Evolutionary conservation across 2,797 vertebrate genomes (phyloP).

Genomic region (Tangara arthus): DNA sequence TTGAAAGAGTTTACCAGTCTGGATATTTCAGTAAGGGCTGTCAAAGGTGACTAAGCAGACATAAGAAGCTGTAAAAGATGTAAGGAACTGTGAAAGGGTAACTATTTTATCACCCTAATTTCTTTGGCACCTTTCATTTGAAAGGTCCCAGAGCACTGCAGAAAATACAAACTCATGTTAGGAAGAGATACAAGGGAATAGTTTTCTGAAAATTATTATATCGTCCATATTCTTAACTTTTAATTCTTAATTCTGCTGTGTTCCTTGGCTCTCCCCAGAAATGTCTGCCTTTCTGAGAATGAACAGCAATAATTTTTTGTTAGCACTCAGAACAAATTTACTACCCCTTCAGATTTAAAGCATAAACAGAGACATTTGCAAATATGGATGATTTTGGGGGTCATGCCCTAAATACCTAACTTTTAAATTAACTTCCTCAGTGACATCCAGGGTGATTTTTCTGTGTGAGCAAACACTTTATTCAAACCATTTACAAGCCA

Average conservation of each 20-base stretch:
- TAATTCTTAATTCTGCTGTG: neutral
- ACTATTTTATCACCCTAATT: neutral
- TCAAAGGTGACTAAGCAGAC: neutral
- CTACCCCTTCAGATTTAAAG: accelerated
- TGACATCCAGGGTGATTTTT: neutral
- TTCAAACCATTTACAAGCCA: neutral
- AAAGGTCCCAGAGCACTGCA: neutral
- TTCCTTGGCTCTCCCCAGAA: neutral
- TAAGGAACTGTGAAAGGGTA: neutral
- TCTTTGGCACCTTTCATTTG: neutral
- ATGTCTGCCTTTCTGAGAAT: neutral
- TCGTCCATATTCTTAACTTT: neutral
- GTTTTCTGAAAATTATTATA: neutral
- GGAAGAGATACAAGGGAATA: neutral
- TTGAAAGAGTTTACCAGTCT: neutral
- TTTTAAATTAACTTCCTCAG: neutral
- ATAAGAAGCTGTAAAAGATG: neutral
- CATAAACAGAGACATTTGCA: neutral
- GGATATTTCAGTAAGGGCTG: neutral
- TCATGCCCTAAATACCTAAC: neutral
- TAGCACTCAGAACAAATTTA: neutral
- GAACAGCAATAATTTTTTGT: neutral
- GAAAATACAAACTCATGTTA: neutral
- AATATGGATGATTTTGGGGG: neutral
- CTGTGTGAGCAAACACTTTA: accelerated